phyloP scores from a whole-genome alignment of 2,888 invertebrate species.

The Myopa testacea region DNA sequence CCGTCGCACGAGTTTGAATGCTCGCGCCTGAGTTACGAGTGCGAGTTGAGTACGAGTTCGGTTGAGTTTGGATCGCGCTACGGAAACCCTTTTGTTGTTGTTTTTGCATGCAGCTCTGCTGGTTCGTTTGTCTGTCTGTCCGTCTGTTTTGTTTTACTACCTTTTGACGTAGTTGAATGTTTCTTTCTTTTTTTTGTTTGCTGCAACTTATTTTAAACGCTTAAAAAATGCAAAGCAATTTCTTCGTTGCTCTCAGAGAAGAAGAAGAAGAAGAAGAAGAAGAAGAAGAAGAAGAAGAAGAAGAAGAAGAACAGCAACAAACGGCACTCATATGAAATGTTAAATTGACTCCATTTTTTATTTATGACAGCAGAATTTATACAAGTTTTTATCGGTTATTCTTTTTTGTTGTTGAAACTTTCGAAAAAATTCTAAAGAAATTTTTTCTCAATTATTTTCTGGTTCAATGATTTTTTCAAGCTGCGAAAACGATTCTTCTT shows the following conservation, averaged over 20 bases:
- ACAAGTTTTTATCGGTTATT: neutral
- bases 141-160: too few relatives aligned
- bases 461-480: conserved; percentile 5
- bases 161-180: too few relatives aligned
- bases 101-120: too few relatives aligned
- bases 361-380: neutral
- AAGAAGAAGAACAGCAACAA: neutral
- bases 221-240: neutral
- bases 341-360: conserved; percentile 3
- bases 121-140: too few relatives aligned
- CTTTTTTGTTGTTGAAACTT: neutral
- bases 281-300: neutral
- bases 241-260: neutral
- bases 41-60: neutral
- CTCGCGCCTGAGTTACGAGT: conserved; percentile 27
- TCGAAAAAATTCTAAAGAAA: neutral
- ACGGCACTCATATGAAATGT: neutral
- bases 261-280: neutral
- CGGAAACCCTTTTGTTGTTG: too few relatives aligned
- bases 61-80: too few relatives aligned
- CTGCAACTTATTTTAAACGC: neutral
- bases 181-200: neutral
- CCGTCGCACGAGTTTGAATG: conserved; percentile 63
- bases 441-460: neutral
- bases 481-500: neutral